A percentile compares a stretch with the other conserved stretches of the same genome.
Evolutionary conservation across 2,888 invertebrate genomes (phyloP).

Genomic region (Drosophila phalerata): DNA sequence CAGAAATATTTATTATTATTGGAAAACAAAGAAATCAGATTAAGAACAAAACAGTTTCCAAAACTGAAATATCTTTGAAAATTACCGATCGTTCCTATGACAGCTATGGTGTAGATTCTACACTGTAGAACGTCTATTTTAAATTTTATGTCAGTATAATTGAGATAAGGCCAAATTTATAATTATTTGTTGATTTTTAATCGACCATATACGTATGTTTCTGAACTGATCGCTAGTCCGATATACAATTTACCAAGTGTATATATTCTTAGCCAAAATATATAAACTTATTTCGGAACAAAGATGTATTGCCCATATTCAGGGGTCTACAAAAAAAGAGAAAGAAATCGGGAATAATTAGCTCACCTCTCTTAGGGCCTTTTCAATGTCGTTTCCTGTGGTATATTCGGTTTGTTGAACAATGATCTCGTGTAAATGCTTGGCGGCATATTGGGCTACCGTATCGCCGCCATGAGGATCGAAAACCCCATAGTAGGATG

Average conservation of each 20-base stretch:
- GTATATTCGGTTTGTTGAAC: slow-evolving; percentile 89
- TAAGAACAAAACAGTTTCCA: too few species aligned
- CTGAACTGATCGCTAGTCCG: too few species aligned
- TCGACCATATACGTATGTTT: too few species aligned
- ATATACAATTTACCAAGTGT: too few species aligned
- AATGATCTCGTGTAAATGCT: slow-evolving; percentile 93
- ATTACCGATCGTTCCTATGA: too few species aligned
- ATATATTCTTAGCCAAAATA: not conserved
- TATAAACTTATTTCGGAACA: not conserved
- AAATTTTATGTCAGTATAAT: too few species aligned
- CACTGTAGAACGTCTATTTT: too few species aligned
- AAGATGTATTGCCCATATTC: not conserved
- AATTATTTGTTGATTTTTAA: too few species aligned
- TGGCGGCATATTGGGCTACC: slow-evolving; percentile 96
- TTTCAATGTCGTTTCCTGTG: slow-evolving; percentile 78
- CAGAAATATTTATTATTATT: not conserved
- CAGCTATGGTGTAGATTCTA: too few species aligned
- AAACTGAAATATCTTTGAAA: too few species aligned
- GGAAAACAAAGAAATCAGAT: too few species aligned
- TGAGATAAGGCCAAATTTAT: too few species aligned
- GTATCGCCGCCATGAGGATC: slow-evolving; percentile 98
- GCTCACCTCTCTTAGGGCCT: slow-evolving; percentile 12
- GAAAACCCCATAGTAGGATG: slow-evolving; percentile 99
- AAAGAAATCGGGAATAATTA: not conserved
- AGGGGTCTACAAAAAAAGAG: not conserved